phyloP scores from a whole-genome alignment of 2,113 vertebrate genomes.

The Myotis lucifugus region DNA sequence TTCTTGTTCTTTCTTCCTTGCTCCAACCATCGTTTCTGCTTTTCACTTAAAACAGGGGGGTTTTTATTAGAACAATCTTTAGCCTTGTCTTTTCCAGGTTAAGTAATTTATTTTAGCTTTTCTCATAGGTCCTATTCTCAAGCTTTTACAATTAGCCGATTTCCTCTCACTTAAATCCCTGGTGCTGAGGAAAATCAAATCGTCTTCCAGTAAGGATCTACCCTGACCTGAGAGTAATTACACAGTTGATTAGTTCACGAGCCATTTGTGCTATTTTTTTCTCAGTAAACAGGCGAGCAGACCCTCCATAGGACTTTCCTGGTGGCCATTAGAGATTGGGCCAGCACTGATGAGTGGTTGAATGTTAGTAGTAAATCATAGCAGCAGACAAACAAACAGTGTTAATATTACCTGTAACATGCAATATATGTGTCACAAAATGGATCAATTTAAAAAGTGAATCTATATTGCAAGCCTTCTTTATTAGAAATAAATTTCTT shows the following conservation, averaged over 20 bases:
- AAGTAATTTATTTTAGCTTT: conserved; percentile 23
- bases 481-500: background rate
- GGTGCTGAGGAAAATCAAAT: background rate
- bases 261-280: conserved; percentile 4
- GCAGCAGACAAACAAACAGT: background rate
- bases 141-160: conserved; percentile 21
- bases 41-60: background rate
- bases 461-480: background rate
- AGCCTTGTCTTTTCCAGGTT: background rate
- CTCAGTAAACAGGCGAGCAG: background rate
- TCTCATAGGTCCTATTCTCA: background rate
- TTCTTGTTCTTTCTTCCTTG: conserved; percentile 6
- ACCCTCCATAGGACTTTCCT: background rate
- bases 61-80: background rate
- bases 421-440: background rate
- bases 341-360: background rate
- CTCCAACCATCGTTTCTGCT: background rate
- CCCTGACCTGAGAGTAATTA: background rate
- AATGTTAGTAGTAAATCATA: background rate
- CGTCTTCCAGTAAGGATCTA: background rate
- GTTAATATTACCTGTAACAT: background rate
- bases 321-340: background rate
- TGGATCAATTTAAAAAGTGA: background rate
- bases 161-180: conserved; percentile 16
- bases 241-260: background rate